phyloP scores from a whole-genome alignment of 2,113 vertebrate species.

The Rhabdornis inornatus region DNA sequence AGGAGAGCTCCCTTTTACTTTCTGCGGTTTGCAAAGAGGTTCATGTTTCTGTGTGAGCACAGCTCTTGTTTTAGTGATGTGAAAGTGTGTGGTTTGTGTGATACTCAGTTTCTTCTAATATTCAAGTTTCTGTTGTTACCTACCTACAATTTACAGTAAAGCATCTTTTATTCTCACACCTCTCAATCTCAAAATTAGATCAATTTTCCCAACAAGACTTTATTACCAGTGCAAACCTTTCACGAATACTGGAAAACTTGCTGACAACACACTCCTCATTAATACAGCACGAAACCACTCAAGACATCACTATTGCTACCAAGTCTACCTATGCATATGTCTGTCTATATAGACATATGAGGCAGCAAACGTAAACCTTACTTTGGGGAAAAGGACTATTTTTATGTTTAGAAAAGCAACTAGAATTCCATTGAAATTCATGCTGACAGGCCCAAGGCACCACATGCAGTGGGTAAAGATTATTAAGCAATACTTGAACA shows the following conservation, averaged over 20 bases:
- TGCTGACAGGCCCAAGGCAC: background rate
- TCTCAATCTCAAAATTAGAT: constrained; percentile 70
- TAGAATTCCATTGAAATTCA: background rate
- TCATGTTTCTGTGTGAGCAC: constrained; percentile 71
- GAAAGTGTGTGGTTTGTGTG: constrained; percentile 74
- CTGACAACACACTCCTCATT: background rate
- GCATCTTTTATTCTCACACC: constrained; percentile 57
- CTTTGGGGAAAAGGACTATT: background rate
- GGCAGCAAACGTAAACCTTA: background rate
- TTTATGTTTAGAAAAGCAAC: background rate
- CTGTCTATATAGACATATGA: background rate
- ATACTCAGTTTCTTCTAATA: constrained; percentile 74
- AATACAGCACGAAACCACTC: background rate
- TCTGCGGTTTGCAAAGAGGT: constrained; percentile 76
- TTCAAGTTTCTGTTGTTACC: constrained; percentile 72
- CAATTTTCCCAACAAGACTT: constrained; percentile 58
- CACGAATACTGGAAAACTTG: constrained; percentile 19
- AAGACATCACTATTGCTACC: background rate
- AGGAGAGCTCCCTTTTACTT: constrained; percentile 72
- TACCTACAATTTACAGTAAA: constrained; percentile 77
- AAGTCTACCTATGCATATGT: background rate
- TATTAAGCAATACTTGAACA: background rate
- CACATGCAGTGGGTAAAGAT: background rate
- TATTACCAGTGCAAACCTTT: background rate
- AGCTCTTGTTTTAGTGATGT: constrained; percentile 78